These are phyloP conservation scores for Eutolmus rufibarbis DNA, from an alignment of 2,888 invertebrate genomes.

Conservation along the genomic window DNA sequence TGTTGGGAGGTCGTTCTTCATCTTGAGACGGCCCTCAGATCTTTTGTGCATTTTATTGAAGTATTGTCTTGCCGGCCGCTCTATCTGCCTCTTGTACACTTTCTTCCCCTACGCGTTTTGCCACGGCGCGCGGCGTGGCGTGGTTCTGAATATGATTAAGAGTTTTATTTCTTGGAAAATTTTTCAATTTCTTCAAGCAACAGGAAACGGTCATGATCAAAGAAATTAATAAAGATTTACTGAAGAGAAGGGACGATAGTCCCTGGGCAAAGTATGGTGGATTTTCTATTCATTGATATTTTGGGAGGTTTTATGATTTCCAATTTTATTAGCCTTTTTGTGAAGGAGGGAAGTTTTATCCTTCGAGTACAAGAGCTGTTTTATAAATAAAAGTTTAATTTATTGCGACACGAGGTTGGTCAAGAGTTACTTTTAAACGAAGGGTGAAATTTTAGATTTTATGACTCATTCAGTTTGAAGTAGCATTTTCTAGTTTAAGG, in stretches of 20 bases:
- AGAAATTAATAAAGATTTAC: slow-evolving; percentile 20
- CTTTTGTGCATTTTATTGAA: slow-evolving; percentile 18
- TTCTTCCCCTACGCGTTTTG: background rate
- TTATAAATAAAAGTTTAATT: background rate
- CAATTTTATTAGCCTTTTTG: background rate
- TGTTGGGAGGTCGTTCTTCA: slow-evolving; percentile 14
- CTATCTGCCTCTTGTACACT: background rate
- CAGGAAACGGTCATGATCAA: slow-evolving; percentile 32
- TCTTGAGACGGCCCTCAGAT: slow-evolving; percentile 28
- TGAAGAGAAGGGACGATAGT: background rate
- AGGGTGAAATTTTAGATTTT: background rate
- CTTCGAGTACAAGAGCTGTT: background rate
- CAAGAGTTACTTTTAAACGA: background rate
- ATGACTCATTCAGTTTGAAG: background rate
- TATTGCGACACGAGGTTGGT: background rate
- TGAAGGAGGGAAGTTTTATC: background rate
- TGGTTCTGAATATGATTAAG: slow-evolving; percentile 18
- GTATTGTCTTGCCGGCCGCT: slow-evolving; percentile 6
- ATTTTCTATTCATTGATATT: background rate
- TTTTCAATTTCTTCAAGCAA: background rate
- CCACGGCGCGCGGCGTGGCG: background rate
- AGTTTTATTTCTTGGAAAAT: slow-evolving; percentile 29
- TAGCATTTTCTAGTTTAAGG: background rate
- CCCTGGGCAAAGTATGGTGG: background rate
- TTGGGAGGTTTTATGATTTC: slow-evolving; percentile 10